Base-by-base conservation (phyloP, 2,113 vertebrate species). In the Numida meleagris region DNA sequence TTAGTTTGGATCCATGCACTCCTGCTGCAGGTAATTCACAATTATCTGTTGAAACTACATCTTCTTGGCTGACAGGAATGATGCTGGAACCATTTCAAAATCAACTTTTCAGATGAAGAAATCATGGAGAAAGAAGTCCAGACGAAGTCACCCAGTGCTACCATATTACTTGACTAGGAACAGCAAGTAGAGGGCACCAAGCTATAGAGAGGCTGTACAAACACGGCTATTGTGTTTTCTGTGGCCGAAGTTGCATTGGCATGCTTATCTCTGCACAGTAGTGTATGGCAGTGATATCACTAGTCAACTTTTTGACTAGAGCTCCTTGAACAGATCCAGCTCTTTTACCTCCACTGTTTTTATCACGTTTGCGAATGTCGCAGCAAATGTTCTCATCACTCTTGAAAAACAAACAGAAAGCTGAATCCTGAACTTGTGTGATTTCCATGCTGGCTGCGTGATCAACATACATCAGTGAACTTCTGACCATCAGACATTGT, bases 381-480 rank as follows among this genome's bases (percentile, higher is more conserved):
- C 29, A 58, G 93, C 62, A 23, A 8, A 5, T 38, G 34, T 31
- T 33, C 14, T 81, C 68, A 40, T 45, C 4, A 23, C 42, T 77
- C 68, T 77, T 70, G 14, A 77, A 67, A 82, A 38, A 67, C 25
- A 83, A 63, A 61, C 3, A 46, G 68, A 73, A 71, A 62, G 11
- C 12, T 58, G 40, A 67, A 21, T 76, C 45, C 40, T 25, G 58
- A 82, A 66, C 6, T 17, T 4, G 10, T 33, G 18, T 45, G 38
- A 45, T 31, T 76, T 82, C 89, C 58, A 43, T 48, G 9, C 27
- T 65, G 43, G 8, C 38, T 90, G 45, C 18, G 8, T 45, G 42
- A 53, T 45, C 24, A 62, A 0, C 18, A 31, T 19, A 66, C 0
- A 0, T 53, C 9, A 57, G 0, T 34, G n/a, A 85, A 36, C 45